These are phyloP conservation scores for Limnothrissa miodon DNA, from an alignment of 2,113 vertebrate genomes.

Conservation along the genomic window DNA sequence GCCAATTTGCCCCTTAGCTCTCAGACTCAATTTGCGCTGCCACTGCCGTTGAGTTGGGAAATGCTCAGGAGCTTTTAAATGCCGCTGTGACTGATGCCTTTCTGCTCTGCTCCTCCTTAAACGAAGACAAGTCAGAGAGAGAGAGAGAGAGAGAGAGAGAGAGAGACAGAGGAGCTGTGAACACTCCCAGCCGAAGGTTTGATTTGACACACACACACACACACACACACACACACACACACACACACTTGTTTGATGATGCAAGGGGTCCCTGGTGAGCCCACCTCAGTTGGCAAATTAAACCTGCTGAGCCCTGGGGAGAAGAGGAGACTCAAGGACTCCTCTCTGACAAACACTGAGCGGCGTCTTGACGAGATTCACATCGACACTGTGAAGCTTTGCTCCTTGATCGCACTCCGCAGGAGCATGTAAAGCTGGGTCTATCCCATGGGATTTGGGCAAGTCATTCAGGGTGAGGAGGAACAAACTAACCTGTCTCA, in stretches of 20 bases:
- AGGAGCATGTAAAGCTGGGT: not conserved
- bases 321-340: not conserved
- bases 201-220: not conserved
- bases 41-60: not conserved
- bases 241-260: not conserved
- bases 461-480: not conserved
- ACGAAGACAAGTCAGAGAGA: not conserved
- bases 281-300: not conserved
- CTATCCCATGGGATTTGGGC: not conserved
- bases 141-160: not conserved
- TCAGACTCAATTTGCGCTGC: not conserved
- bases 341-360: not conserved
- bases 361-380: not conserved
- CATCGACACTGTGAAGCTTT: not conserved
- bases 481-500: not conserved
- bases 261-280: not conserved
- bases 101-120: not conserved
- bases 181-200: not conserved
- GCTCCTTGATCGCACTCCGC: not conserved
- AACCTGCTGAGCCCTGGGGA: not conserved
- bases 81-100: not conserved
- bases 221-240: not conserved
- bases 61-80: not conserved
- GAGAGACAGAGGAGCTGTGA: not conserved
- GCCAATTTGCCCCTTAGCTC: not conserved